phyloP scores from a whole-genome alignment of 1,140 invertebrate species.

The Panagrolaimus sp. region DNA sequence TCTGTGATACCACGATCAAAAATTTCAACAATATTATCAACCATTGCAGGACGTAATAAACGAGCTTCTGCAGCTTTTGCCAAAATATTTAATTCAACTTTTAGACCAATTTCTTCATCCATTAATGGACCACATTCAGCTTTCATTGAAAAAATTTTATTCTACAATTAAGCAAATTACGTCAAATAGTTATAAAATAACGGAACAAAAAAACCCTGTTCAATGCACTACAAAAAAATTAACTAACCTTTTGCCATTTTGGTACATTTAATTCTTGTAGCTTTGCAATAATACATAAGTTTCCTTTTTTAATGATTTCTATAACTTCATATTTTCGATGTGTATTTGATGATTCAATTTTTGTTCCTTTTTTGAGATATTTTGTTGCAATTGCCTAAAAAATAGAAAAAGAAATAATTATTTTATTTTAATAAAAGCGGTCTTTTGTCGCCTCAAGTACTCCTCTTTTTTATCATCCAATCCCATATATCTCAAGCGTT shows the following conservation, averaged over 20 bases:
- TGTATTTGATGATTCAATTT: constrained; percentile 5
- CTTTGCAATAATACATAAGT: background rate
- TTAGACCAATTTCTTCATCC: background rate
- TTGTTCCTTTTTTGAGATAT: constrained; percentile 4
- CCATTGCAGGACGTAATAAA: background rate
- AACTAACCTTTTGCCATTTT: background rate
- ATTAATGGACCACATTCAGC: background rate
- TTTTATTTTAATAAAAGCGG: no score
- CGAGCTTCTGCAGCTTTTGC: background rate
- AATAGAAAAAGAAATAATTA: no score
- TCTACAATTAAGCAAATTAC: no score
- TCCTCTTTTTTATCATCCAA: no score
- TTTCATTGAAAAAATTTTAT: constrained; percentile 7
- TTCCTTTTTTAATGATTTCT: no score
- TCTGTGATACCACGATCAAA: background rate
- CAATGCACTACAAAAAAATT: no score
- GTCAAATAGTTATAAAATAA: no score
- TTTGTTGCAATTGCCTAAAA: background rate
- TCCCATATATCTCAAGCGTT: no score
- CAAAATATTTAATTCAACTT: background rate
- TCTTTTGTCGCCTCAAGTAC: no score
- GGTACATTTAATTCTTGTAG: background rate
- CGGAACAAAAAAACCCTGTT: no score
- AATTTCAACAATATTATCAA: background rate
- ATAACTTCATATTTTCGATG: background rate